Conservation (phyloP, 2,113 vertebrate species). For the Erinaceus europaeus region DNA sequence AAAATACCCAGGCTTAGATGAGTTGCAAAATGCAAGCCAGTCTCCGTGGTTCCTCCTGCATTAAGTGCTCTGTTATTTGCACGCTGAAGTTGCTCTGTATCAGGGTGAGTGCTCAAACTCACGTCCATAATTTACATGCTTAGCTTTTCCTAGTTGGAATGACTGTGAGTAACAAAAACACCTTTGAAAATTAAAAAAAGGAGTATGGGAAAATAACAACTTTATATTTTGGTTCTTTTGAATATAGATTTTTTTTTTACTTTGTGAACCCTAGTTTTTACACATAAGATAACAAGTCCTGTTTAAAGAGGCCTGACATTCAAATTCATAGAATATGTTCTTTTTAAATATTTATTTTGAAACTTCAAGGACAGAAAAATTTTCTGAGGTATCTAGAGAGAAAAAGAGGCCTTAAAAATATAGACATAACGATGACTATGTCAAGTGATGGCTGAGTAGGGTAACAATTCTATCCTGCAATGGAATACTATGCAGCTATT, state of each 20-base stretch:
- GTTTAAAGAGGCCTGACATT: background rate
- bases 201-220: background rate
- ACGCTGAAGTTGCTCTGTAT: background rate
- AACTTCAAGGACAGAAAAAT: background rate
- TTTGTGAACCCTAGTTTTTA: background rate
- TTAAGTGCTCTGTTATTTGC: background rate
- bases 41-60: background rate
- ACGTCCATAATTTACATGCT: background rate
- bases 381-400: background rate
- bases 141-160: background rate
- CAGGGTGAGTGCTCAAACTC: background rate
- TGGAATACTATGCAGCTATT: too few relatives aligned
- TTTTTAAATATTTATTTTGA: background rate
- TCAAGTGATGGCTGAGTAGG: rapidly evolving
- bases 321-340: background rate
- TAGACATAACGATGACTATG: background rate
- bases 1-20: rapidly evolving
- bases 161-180: background rate
- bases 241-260: background rate
- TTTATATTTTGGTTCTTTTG: background rate
- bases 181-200: background rate
- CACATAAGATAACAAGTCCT: background rate
- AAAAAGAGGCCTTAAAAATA: background rate
- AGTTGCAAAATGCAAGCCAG: background rate
- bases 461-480: rapidly evolving